These are phyloP conservation scores for Neosilurus mollespiculum DNA, from an alignment of 2,797 vertebrate species.

Conservation along the genomic window DNA sequence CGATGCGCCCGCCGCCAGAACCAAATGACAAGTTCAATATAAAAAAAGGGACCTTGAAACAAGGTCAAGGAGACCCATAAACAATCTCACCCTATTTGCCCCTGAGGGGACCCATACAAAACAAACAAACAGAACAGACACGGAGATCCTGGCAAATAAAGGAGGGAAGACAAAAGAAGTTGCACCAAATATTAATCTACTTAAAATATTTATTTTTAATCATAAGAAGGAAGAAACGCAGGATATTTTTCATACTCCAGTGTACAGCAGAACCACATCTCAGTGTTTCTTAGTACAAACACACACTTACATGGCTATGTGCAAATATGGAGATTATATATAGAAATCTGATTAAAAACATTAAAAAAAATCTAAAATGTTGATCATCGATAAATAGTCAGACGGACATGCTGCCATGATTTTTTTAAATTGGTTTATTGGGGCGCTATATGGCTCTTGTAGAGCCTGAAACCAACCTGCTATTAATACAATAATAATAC, in stretches of 20 bases:
- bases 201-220: constrained; percentile 79
- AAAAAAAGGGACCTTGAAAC: too few relatives aligned
- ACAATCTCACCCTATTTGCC: too few relatives aligned
- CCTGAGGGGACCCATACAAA: neutral
- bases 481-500: neutral
- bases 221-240: constrained; percentile 70
- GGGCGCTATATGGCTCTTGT: neutral
- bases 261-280: constrained; percentile 79
- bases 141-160: constrained; percentile 24
- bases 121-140: neutral
- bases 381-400: constrained; percentile 62
- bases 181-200: constrained; percentile 76
- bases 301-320: constrained; percentile 64
- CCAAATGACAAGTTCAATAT: too few relatives aligned
- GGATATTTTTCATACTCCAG: constrained; percentile 78
- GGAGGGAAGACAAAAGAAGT: constrained; percentile 58
- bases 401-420: constrained; percentile 55
- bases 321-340: constrained; percentile 70
- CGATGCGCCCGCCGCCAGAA: too few relatives aligned
- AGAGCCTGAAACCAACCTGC: neutral
- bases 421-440: constrained; percentile 3
- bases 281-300: constrained; percentile 59
- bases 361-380: too few relatives aligned
- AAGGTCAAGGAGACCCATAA: too few relatives aligned
- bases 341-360: constrained; percentile 54